Percentiles rank a stretch among this genome's conserved stretches.
Conservation (phyloP, 2,113 vertebrate genomes). For the Thunnus maccoyii region DNA sequence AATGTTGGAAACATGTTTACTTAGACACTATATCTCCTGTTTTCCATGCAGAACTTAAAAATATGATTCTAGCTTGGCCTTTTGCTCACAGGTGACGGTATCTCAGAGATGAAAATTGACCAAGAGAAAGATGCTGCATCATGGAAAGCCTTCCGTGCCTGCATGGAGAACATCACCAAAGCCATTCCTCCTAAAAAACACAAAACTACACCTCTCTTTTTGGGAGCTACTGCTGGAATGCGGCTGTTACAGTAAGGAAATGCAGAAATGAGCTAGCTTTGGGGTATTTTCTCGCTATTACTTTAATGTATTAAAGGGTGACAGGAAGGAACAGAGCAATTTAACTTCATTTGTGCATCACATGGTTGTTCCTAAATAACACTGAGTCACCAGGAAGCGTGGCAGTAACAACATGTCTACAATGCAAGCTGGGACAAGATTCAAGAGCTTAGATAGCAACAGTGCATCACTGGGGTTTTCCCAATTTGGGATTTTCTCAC, state of each 20-base stretch:
- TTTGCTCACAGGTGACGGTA: slow-evolving; percentile 86
- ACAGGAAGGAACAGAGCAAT: not conserved
- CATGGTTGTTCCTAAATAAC: not conserved
- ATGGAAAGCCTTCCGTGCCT: slow-evolving; percentile 82
- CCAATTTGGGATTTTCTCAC: not conserved
- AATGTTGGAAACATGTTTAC: not conserved
- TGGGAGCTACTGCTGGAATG: slow-evolving; percentile 98
- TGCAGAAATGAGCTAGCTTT: not conserved
- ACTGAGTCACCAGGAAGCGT: not conserved
- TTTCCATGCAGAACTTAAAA: not conserved
- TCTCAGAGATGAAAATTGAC: slow-evolving; percentile 88
- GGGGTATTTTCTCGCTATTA: not conserved
- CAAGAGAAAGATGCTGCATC: slow-evolving; percentile 67
- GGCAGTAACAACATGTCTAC: slow-evolving; percentile 14
- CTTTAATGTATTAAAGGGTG: not conserved
- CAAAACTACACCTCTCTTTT: slow-evolving; percentile 86
- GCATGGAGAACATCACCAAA: slow-evolving; percentile 84
- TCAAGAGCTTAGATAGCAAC: not conserved
- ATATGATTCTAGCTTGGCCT: not conserved
- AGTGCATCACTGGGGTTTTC: too few species aligned
- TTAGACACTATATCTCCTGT: not conserved
- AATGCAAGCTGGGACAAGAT: not conserved
- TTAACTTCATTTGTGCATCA: not conserved
- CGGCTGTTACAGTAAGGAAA: slow-evolving; percentile 90
- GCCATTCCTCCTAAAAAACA: slow-evolving; percentile 86